Conservation (phyloP, 2,797 vertebrate genomes). For the Perodicticus potto region DNA sequence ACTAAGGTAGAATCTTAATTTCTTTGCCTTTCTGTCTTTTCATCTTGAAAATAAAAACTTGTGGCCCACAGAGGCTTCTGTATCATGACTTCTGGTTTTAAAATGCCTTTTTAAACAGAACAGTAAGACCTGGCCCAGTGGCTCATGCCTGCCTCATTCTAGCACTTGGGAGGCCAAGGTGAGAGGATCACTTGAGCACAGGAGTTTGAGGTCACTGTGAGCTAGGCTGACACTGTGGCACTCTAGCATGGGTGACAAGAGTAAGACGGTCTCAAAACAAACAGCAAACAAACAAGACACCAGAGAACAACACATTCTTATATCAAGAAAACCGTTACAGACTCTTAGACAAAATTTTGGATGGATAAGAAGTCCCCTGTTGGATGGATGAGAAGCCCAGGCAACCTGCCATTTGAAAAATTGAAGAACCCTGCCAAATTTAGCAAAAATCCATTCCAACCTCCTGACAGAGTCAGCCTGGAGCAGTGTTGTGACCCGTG, state of each 20-base stretch:
- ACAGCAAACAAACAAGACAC: too few species aligned
- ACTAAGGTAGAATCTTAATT: neutral
- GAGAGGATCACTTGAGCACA: too few species aligned
- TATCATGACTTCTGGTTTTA: neutral
- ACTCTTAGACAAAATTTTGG: neutral
- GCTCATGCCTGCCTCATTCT: too few species aligned
- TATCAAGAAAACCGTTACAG: neutral
- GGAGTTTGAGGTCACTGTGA: too few species aligned
- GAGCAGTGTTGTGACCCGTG: neutral
- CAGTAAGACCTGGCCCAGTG: too few species aligned
- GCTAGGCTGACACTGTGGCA: too few species aligned
- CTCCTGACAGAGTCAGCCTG: neutral
- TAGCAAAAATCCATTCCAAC: neutral
- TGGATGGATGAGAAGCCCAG: neutral
- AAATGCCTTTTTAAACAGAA: neutral
- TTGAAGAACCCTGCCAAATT: neutral
- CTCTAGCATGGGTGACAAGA: too few species aligned
- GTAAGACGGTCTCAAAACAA: too few species aligned
- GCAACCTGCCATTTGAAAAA: neutral
- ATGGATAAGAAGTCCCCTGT: neutral
- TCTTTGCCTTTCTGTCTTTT: neutral
- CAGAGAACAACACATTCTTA: neutral
- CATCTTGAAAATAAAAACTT: neutral
- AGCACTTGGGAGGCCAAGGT: too few species aligned
- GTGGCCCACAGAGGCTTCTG: neutral